Evolutionary conservation across 1,140 invertebrate species (phyloP).

Genomic region (Drosophila trapezifrons): DNA sequence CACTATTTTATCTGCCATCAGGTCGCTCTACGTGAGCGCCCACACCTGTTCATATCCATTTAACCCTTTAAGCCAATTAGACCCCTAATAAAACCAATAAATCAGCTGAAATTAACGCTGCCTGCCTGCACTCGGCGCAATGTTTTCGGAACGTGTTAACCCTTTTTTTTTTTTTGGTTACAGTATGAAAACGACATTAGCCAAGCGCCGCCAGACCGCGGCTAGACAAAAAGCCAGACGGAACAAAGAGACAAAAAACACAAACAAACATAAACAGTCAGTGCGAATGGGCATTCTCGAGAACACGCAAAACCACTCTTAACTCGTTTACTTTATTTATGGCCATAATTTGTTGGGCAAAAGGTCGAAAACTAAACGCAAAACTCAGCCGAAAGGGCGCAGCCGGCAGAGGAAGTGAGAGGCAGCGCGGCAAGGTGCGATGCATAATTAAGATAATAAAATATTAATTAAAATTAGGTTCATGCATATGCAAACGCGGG

Average conservation of each 20-base stretch:
- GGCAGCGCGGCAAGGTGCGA: constrained; percentile 70
- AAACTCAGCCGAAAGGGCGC: constrained; percentile 64
- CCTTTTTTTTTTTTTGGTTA: constrained; percentile 43
- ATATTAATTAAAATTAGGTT: constrained; percentile 83
- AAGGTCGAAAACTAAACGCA: constrained; percentile 78
- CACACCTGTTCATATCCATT: constrained; percentile 29
- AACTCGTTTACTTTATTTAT: constrained; percentile 84
- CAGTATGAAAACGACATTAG: constrained; percentile 75
- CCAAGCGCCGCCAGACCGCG: constrained; percentile 68
- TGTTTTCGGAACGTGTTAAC: constrained; percentile 65
- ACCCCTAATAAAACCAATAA: constrained; percentile 65
- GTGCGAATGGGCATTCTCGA: constrained; percentile 63
- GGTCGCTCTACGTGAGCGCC: not conserved
- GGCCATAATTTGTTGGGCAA: constrained; percentile 81
- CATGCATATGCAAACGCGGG: constrained; percentile 76
- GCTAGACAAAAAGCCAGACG: constrained; percentile 63
- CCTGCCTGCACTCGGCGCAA: constrained; percentile 45
- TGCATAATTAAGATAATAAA: constrained; percentile 84
- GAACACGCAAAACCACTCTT: constrained; percentile 85
- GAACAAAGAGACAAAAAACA: constrained; percentile 15
- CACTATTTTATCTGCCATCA: not conserved
- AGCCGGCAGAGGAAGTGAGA: constrained; percentile 34
- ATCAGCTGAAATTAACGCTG: constrained; percentile 61
- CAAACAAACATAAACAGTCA: constrained; percentile 13
- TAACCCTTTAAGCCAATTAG: constrained; percentile 65